Evolutionary conservation across 1,140 invertebrate genomes (phyloP).

Genomic region (Sycophila sp.): DNA sequence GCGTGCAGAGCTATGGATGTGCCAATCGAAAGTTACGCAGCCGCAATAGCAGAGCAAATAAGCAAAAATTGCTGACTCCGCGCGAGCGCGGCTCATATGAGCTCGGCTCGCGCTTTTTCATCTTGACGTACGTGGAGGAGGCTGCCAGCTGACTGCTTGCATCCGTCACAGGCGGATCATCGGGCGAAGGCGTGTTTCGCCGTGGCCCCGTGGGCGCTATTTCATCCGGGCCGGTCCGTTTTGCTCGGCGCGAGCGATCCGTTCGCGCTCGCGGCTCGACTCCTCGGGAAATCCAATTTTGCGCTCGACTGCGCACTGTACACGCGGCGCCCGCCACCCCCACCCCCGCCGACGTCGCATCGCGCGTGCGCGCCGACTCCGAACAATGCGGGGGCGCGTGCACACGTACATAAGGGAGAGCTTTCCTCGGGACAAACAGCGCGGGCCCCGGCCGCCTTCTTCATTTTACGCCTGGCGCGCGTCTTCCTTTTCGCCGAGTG

Average conservation of each 20-base stretch:
- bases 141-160: too few species aligned
- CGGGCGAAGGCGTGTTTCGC: too few species aligned
- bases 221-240: neutral
- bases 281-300: conserved; percentile 51
- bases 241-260: conserved; percentile 2
- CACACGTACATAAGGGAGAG: neutral
- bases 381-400: conserved; percentile 23
- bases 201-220: neutral
- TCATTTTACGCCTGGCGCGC: conserved; percentile 20
- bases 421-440: neutral
- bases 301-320: conserved; percentile 44
- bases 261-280: conserved; percentile 21
- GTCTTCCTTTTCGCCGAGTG: conserved; percentile 13
- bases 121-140: too few species aligned
- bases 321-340: too few species aligned
- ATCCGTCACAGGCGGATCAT: too few species aligned
- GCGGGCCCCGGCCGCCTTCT: neutral
- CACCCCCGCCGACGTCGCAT: neutral
- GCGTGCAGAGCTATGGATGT: too few species aligned
- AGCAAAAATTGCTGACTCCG: too few species aligned
- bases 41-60: too few species aligned
- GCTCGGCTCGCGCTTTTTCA: too few species aligned
- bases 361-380: conserved; percentile 10
- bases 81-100: too few species aligned
- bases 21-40: too few species aligned